A percentile compares a stretch with the other conserved stretches of the same genome.
phyloP scores from a whole-genome alignment of 2,888 invertebrate species.

The Drosophila mimetica region DNA sequence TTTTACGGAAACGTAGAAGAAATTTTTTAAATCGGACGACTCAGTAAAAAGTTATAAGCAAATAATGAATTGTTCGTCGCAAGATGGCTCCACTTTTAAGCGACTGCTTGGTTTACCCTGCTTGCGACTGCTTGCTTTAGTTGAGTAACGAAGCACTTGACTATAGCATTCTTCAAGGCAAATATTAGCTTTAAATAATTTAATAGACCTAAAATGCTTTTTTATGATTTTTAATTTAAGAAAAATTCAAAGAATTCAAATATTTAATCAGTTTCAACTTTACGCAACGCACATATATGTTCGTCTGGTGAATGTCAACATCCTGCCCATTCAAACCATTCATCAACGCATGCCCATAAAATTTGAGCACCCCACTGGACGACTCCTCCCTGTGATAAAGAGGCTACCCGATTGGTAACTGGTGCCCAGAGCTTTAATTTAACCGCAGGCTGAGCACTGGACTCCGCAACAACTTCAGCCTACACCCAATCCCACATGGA shows the following conservation, averaged over 20 bases:
- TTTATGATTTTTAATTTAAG: no score
- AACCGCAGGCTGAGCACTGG: conserved; percentile 4
- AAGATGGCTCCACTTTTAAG: no score
- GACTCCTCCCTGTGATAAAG: conserved; percentile 36
- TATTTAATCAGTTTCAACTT: background rate
- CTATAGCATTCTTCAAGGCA: background rate
- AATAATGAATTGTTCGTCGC: no score
- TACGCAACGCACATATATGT: background rate
- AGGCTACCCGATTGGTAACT: conserved; percentile 8
- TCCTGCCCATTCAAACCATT: conserved; percentile 51
- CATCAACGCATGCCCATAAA: conserved; percentile 62
- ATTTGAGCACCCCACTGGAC: conserved; percentile 58
- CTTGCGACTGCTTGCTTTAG: no score
- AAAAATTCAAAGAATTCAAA: background rate
- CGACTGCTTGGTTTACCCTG: no score
- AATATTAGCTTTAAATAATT: background rate
- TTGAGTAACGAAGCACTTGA: no score
- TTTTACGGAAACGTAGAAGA: no score
- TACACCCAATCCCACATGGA: conserved; percentile 29
- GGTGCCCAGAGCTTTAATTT: conserved; percentile 22
- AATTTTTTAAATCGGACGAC: no score
- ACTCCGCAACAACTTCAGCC: conserved; percentile 9
- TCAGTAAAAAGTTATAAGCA: no score
- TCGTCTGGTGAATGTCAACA: conserved; percentile 26
- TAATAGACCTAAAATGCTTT: no score